Evolutionary conservation across 2,797 vertebrate genomes (phyloP).

Genomic region (Gallinago solitaria): DNA sequence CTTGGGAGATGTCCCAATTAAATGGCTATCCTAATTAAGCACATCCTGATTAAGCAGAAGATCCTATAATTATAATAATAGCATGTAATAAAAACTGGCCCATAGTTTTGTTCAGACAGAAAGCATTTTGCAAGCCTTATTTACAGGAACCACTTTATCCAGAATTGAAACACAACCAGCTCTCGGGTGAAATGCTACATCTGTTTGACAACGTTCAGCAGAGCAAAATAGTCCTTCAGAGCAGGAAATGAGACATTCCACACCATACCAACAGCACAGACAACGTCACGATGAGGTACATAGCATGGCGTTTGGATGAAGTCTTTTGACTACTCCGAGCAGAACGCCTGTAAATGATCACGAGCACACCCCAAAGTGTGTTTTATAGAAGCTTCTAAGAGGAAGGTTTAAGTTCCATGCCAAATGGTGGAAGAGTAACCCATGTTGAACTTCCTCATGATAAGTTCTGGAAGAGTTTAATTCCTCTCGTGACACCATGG

Average conservation of each 20-base stretch:
- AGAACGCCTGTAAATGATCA: not conserved
- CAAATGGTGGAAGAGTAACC: not conserved
- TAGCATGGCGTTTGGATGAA: not conserved
- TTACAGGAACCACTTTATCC: constrained; percentile 49
- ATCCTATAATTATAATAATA: constrained; percentile 67
- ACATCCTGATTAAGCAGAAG: constrained; percentile 69
- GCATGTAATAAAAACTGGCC: constrained; percentile 58
- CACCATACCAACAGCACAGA: not conserved
- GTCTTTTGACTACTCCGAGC: not conserved
- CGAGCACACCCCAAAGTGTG: accelerated
- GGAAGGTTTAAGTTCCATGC: not conserved
- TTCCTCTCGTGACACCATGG: not conserved
- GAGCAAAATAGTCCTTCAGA: not conserved
- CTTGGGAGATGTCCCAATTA: constrained; percentile 71
- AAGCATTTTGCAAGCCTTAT: constrained; percentile 50
- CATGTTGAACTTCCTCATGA: not conserved
- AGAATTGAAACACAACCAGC: constrained; percentile 3
- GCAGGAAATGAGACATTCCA: not conserved
- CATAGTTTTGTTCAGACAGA: constrained; percentile 22
- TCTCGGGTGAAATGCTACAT: not conserved
- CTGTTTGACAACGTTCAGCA: not conserved
- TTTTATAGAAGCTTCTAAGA: not conserved
- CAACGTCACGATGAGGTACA: not conserved
- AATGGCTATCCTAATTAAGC: constrained; percentile 69
- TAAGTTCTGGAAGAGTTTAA: not conserved